Conservation (phyloP, 1,140 invertebrate genomes). For the Chironomus tepperi region DNA sequence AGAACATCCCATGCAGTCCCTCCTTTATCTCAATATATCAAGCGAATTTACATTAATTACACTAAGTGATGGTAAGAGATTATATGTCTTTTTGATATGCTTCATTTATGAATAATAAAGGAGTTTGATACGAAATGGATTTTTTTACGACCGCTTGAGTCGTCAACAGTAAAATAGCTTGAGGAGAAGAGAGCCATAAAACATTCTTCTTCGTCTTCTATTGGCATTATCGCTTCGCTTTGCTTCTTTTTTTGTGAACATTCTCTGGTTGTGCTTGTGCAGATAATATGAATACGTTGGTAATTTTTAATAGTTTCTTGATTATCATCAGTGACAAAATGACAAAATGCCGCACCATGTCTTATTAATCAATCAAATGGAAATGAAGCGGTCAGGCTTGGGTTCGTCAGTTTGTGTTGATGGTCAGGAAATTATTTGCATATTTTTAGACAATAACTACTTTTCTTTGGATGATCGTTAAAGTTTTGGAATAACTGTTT, state of each 20-base stretch:
- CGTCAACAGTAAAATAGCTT: neutral
- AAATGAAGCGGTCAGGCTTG: neutral
- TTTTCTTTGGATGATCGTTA: no score
- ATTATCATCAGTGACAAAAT: neutral
- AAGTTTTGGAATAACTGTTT: no score
- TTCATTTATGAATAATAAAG: neutral
- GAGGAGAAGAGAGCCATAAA: conserved; percentile 16
- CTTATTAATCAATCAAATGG: conserved; percentile 1
- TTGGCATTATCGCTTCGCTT: neutral
- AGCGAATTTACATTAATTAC: conserved; percentile 20
- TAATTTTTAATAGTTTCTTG: neutral
- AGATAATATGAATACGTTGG: neutral
- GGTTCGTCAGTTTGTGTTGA: no score
- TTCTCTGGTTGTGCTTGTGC: neutral
- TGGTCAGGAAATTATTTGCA: conserved; percentile 1
- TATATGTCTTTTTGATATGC: conserved; percentile 22
- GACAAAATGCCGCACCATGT: neutral
- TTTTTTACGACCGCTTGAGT: conserved; percentile 19
- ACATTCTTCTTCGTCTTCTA: conserved; percentile 2
- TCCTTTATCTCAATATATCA: neutral
- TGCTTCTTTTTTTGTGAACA: neutral
- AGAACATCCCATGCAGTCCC: no score
- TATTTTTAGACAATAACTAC: no score
- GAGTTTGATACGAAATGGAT: conserved; percentile 17
- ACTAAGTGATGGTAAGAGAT: conserved; percentile 19